Base-by-base conservation (phyloP, 2,888 invertebrate genomes). In the Stenichneumon culpator region DNA sequence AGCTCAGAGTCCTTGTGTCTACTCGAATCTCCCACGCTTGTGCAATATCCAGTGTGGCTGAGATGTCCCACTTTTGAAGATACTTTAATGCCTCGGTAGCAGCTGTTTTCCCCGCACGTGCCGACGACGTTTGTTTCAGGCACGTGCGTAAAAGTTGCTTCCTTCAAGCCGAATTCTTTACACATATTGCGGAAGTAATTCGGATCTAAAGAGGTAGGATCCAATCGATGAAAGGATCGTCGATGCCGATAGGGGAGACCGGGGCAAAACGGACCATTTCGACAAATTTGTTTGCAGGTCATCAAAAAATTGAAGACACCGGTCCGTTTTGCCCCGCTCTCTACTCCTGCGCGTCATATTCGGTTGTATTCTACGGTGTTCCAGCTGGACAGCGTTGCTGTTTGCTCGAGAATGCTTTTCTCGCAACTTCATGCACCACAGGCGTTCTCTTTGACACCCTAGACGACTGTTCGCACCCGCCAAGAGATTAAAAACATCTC, bases 291-390 rank as follows among this genome's bases (percentile, higher is more conserved):
- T 28, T 28, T 28, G 25, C 25, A 28, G 25, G 25, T 28, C 1
- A 28, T 28, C 25, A 28, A 28, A 28, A 28, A 36, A 36, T 36
- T 5, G 36, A 36, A 36, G 36, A 36, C 36, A 2, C 39, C 2
- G 50, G 50, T 50, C 5, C 50, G 3, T 50, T n/a, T 50, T 16
- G n/a, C 50, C 16, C 77, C 9, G 82, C 65, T 57, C 82, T 39
- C 39, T 39, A 9, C 39, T 32, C 9, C 39, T 2, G 9, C 39
- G 1, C 1, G 9, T 39, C 1, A 9, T 4, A 39, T 39, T 39
- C 39, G 39, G 9, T 39, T 39, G 39, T 9, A 39, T 39, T 39
- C 9, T 0, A 39, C 39, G 9, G 39, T 9, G 39, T 39, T 7
- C 9, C 39, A 9, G 39, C 39, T 39, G 39, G 2, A 39, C 2